Evolutionary conservation across 2,888 invertebrate genomes (phyloP), one percentile per base, ranked within the genome.

Genomic region (Sesia bembeciformis): DNA sequence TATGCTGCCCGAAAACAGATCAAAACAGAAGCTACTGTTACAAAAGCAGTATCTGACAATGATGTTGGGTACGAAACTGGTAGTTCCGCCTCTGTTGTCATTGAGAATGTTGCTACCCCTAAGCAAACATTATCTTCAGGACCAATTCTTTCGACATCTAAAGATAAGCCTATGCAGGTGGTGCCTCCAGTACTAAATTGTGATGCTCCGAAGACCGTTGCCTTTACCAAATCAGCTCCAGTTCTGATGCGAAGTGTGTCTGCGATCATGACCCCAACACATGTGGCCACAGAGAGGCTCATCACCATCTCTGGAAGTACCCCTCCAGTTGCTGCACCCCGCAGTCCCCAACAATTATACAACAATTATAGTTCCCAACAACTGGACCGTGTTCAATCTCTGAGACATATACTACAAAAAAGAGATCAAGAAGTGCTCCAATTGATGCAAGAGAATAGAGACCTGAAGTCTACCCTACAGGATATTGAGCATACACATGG

Each of bases 21-120:
- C 51, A 66, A 66, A 52, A 57, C 66, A 4, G 66, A 60, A 54
- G 64, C 68, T 53, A 54, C 63, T 8, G 64, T 68, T 49, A 66
- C 72, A 52, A 76, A 74, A 46, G 72, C 76, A 23, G 62, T 61
- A 52, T 64, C 67, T 23, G 78, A 81, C 54, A 72, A 65, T 62
- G 88, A 89, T 67, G 65, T 79, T 51, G 88, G 88, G 0, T 89
- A 89, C 66, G 88, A 88, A 69, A 87, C 88, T 43, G 81, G 83
- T 3, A 89, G 87, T 62, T 66, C 77, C 55, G 74, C 74, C 23
- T 86, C 87, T 8, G 67, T 71, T 2, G 65, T 74, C n/a, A 77
- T 75, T 6, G 86, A 84, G 3, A 74, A 58, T 58, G 64, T 72
- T 46, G 66, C 62, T 39, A 69, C 70, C 39, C 77, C 78, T 1